Evolutionary conservation across 1,140 invertebrate species (phyloP).

Genomic region (Pachyrhynchus sulphureomaculatus): DNA sequence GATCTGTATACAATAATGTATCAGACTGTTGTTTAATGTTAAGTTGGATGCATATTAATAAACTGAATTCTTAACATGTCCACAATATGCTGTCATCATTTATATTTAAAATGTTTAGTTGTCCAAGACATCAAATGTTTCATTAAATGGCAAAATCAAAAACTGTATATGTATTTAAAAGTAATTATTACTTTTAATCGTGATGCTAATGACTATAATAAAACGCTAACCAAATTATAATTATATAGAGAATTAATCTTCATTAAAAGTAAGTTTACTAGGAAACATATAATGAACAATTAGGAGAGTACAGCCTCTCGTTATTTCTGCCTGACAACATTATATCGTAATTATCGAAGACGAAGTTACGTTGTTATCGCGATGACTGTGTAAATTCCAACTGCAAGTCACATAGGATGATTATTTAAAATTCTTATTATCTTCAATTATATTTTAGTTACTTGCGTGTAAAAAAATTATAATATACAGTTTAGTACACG

Average conservation of each 20-base stretch:
- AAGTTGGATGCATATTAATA: too few species aligned
- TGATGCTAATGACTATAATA: too few species aligned
- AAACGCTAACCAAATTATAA: slow-evolving; percentile 25
- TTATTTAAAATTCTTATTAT: too few species aligned
- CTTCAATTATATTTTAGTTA: too few species aligned
- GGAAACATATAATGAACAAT: slow-evolving; percentile 42
- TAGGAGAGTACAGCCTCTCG: slow-evolving; percentile 20
- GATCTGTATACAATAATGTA: too few species aligned
- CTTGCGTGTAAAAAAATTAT: too few species aligned
- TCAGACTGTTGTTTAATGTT: too few species aligned
- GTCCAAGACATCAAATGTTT: neutral
- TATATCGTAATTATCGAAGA: slow-evolving; percentile 12
- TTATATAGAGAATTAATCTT: slow-evolving; percentile 42
- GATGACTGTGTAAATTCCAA: neutral
- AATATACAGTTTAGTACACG: too few species aligned
- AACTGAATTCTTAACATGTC: too few species aligned
- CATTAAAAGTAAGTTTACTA: slow-evolving; percentile 40
- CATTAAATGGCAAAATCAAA: neutral
- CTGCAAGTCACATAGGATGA: neutral
- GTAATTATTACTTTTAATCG: neutral
- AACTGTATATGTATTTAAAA: too few species aligned
- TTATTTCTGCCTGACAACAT: neutral
- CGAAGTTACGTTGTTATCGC: neutral
- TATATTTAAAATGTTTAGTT: neutral
- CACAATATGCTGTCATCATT: too few species aligned